These are phyloP conservation scores for Phrynocephalus forsythii DNA, from an alignment of 2,797 vertebrate species.

Conservation along the genomic window DNA sequence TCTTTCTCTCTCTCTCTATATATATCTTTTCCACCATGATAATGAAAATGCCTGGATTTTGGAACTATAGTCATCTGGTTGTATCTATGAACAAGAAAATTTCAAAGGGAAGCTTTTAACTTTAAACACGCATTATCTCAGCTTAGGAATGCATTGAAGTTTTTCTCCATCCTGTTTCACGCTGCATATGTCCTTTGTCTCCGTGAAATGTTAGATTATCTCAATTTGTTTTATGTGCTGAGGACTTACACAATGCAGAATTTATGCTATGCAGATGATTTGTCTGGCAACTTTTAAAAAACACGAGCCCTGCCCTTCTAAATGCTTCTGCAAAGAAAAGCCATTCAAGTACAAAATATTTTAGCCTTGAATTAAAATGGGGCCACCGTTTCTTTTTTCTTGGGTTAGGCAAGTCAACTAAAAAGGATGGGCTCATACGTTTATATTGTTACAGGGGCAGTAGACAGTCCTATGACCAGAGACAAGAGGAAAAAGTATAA, in stretches of 20 bases:
- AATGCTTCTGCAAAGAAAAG: neutral
- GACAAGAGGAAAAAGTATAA: neutral
- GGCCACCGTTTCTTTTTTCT: neutral
- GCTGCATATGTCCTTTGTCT: conserved; percentile 1
- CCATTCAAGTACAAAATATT: neutral
- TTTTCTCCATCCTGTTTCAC: conserved; percentile 21
- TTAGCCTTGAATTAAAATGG: conserved; percentile 28
- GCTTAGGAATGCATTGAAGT: conserved; percentile 35
- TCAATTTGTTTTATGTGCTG: conserved; percentile 21
- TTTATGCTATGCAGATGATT: conserved; percentile 14
- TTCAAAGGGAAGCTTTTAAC: conserved; percentile 32
- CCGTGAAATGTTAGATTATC: conserved; percentile 30
- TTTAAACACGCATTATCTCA: conserved; percentile 33
- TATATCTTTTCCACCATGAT: neutral
- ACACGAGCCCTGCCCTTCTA: neutral
- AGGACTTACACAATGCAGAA: neutral
- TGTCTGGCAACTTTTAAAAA: neutral
- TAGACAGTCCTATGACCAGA: neutral
- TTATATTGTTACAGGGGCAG: neutral
- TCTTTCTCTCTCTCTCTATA: no score
- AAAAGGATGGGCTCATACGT: neutral
- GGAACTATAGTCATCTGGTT: conserved; percentile 31
- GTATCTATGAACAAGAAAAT: conserved; percentile 33
- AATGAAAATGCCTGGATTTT: conserved; percentile 43
- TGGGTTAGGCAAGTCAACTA: neutral